Evolutionary conservation across 2,113 vertebrate genomes (phyloP).

Genomic region (Otus sunia): DNA sequence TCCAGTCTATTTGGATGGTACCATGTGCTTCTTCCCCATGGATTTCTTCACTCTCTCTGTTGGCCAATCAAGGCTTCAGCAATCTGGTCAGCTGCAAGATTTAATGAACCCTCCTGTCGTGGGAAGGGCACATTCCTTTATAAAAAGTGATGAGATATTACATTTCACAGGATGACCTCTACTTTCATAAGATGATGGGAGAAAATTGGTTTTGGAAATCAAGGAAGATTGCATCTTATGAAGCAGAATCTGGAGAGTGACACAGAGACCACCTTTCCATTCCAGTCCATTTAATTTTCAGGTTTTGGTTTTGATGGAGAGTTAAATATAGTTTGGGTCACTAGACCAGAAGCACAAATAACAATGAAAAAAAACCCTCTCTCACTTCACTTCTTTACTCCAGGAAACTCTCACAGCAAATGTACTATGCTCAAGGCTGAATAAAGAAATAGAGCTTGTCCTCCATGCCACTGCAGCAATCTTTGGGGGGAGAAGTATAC

Average conservation of each 20-base stretch:
- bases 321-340: conserved; percentile 45
- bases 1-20: conserved; percentile 13
- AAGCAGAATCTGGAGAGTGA: conserved; percentile 59
- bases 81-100: conserved; percentile 62
- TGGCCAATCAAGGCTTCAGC: conserved; percentile 54
- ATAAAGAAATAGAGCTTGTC: background rate
- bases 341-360: conserved; percentile 40
- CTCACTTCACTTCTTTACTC: background rate
- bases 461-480: background rate
- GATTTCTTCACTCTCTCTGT: conserved; percentile 45
- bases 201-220: conserved; percentile 77
- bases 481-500: background rate
- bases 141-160: conserved; percentile 67
- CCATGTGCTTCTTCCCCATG: conserved; percentile 23
- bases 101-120: conserved; percentile 66
- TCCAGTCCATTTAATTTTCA: conserved; percentile 61
- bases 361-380: background rate
- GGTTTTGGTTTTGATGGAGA: conserved; percentile 37
- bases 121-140: conserved; percentile 60
- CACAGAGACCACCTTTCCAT: conserved; percentile 63
- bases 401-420: background rate
- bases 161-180: conserved; percentile 70
- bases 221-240: conserved; percentile 68
- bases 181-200: conserved; percentile 69
- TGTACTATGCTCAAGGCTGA: background rate